phyloP scores from a whole-genome alignment of 2,888 invertebrate species.

The Morpho helenor region DNA sequence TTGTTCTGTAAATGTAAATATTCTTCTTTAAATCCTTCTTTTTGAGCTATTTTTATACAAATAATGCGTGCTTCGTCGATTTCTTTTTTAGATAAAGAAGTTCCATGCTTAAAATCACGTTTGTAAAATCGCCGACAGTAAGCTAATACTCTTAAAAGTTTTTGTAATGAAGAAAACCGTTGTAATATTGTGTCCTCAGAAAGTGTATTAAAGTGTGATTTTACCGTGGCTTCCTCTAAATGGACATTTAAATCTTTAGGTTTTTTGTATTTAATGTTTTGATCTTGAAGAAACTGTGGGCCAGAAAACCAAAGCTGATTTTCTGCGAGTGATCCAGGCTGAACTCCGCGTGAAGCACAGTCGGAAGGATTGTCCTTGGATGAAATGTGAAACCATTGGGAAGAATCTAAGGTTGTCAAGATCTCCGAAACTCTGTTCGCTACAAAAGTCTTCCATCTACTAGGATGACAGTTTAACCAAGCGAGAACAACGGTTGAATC shows the following conservation, averaged over 20 bases:
- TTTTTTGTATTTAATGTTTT: slow-evolving; percentile 6
- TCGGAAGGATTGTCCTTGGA: slow-evolving; percentile 10
- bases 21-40: background rate
- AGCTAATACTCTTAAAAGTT: slow-evolving; percentile 16
- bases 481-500: slow-evolving; percentile 17
- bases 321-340: slow-evolving; percentile 2
- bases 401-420: too few relatives aligned
- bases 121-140: slow-evolving; percentile 18
- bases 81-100: slow-evolving; percentile 9
- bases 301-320: slow-evolving; percentile 8
- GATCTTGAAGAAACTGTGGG: background rate
- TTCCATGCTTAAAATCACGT: background rate
- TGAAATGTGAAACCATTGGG: too few relatives aligned
- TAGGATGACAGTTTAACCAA: slow-evolving; percentile 26
- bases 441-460: slow-evolving; percentile 30
- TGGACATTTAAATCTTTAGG: background rate
- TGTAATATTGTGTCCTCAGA: slow-evolving; percentile 1
- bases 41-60: slow-evolving; percentile 21
- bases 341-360: slow-evolving; percentile 28
- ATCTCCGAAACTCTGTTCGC: slow-evolving; percentile 27
- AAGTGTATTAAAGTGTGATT: background rate
- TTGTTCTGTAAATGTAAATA: too few relatives aligned
- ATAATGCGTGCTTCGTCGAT: slow-evolving; percentile 6
- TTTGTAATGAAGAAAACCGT: slow-evolving; percentile 5
- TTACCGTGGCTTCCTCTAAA: background rate